A percentile compares a stretch with the other conserved stretches of the same genome.
phyloP scores from a whole-genome alignment of 2,888 invertebrate species.

The Dryobotodes eremita region DNA sequence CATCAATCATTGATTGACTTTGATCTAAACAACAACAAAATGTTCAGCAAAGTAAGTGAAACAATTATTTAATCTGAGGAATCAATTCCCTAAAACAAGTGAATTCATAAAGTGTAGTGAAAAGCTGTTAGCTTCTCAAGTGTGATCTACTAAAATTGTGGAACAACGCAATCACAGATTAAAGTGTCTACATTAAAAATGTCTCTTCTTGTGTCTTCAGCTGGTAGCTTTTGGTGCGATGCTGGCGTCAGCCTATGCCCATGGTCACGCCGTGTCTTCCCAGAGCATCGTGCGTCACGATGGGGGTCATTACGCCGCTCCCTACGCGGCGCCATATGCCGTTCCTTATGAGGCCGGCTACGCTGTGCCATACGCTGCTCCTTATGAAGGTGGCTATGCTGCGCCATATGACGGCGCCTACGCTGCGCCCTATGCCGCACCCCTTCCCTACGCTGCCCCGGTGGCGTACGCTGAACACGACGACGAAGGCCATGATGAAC shows the following conservation, averaged over 20 bases:
- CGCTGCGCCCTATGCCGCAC: conserved; percentile 67
- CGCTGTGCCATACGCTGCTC: conserved; percentile 67
- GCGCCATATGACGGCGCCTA: conserved; percentile 63
- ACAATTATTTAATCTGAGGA: conserved; percentile 6
- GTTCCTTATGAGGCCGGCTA: conserved; percentile 69
- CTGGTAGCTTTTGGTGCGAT: conserved; percentile 84
- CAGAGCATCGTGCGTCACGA: conserved; percentile 84
- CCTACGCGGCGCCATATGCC: conserved; percentile 74
- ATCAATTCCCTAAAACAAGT: conserved; percentile 18
- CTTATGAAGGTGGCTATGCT: conserved; percentile 69
- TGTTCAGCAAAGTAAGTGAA: conserved; percentile 86
- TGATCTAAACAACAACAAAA: conserved; percentile 79
- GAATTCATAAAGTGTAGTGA: conserved; percentile 15
- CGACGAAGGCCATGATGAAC: conserved; percentile 75
- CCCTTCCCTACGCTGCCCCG: conserved; percentile 69
- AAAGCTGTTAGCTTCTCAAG: background rate
- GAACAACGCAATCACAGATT: background rate
- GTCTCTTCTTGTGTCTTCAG: conserved; percentile 72
- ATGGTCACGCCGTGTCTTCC: conserved; percentile 83
- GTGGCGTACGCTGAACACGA: conserved; percentile 66
- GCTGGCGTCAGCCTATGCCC: conserved; percentile 85
- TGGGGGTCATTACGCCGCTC: conserved; percentile 72
- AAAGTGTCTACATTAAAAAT: conserved; percentile 3
- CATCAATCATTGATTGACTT: conserved; percentile 82
- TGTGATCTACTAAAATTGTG: background rate